A percentile compares a stretch with the other conserved stretches of the same genome.
These are phyloP conservation scores for Pseudorhiza aurosa DNA, from an alignment of 30 jellyfish, hydroid and myxozoan genomes.

Conservation along the genomic window DNA sequence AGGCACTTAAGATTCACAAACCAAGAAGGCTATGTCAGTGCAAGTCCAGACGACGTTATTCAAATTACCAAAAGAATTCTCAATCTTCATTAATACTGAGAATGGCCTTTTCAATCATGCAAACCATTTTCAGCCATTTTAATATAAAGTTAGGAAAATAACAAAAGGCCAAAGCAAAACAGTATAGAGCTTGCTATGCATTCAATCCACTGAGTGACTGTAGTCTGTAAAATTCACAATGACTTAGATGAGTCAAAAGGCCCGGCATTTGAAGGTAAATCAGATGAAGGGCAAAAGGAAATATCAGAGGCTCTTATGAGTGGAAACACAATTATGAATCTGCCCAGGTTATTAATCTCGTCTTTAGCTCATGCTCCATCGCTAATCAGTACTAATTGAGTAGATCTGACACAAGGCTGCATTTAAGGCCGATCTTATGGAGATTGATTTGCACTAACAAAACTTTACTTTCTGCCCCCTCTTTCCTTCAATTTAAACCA, in stretches of 20 bases:
- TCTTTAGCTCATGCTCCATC: neutral
- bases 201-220: neutral
- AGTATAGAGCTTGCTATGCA: too few relatives aligned
- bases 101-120: too few relatives aligned
- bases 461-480: too few relatives aligned
- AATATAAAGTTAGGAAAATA: neutral
- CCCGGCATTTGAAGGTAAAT: neutral
- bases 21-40: too few relatives aligned
- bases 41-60: too few relatives aligned
- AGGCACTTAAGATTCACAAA: too few relatives aligned
- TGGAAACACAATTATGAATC: neutral
- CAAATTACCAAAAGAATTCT: too few relatives aligned
- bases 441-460: too few relatives aligned
- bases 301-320: neutral
- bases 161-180: too few relatives aligned
- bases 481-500: too few relatives aligned
- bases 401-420: neutral
- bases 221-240: neutral
- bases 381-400: conserved; percentile 9
- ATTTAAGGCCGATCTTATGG: too few relatives aligned
- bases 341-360: neutral
- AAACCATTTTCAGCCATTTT: neutral
- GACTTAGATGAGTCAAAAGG: neutral
- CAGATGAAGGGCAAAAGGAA: neutral
- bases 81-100: too few relatives aligned